A percentile compares a stretch with the other conserved stretches of the same genome.
Evolutionary conservation across 2,888 invertebrate species (phyloP).

Genomic region (Galerucella calmariensis): DNA sequence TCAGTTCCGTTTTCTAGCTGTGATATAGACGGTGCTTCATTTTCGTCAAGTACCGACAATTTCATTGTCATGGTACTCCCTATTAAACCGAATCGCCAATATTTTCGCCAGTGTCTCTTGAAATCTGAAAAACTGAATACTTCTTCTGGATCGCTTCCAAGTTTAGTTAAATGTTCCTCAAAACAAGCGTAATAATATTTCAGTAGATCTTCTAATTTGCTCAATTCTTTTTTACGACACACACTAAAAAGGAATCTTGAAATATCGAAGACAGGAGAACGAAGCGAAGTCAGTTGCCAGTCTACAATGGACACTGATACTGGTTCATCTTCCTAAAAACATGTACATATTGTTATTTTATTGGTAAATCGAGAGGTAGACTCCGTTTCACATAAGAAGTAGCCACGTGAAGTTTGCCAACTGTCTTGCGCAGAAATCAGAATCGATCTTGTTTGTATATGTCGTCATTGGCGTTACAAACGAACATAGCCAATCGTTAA

Average conservation of each 20-base stretch:
- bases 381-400: too few relatives aligned
- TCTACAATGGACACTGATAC: constrained; percentile 21
- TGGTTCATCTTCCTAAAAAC: constrained; percentile 5
- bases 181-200: constrained; percentile 17
- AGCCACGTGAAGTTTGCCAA: too few relatives aligned
- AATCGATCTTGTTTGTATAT: too few relatives aligned
- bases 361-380: too few relatives aligned
- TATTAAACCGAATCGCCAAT: constrained; percentile 28
- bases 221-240: constrained; percentile 18
- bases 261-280: constrained; percentile 29
- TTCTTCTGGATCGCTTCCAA: constrained; percentile 33
- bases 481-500: too few relatives aligned
- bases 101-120: constrained; percentile 31
- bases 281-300: constrained; percentile 20
- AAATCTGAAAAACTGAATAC: constrained; percentile 26
- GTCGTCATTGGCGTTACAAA: too few relatives aligned
- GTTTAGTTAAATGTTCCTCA: constrained; percentile 2
- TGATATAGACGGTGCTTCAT: constrained; percentile 19
- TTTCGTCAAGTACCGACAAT: constrained; percentile 23
- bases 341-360: neutral
- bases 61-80: neutral
- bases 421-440: too few relatives aligned
- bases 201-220: constrained; percentile 17
- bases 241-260: constrained; percentile 21
- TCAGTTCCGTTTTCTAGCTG: constrained; percentile 11